Evolutionary conservation across 1,140 invertebrate species (phyloP).

Genomic region (Nomia melanderi): DNA sequence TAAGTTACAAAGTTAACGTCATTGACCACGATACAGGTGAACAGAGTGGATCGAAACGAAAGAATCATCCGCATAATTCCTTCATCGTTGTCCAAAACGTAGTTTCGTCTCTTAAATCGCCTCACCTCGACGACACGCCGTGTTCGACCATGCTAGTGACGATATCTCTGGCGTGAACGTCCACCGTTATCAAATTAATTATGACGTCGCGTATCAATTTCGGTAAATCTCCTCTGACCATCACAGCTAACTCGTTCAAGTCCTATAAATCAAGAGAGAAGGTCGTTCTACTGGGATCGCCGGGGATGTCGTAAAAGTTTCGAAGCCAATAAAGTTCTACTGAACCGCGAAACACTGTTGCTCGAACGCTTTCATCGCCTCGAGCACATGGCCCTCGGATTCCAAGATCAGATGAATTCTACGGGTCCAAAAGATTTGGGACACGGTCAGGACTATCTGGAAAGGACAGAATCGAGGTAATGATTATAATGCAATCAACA

Average conservation of each 20-base stretch:
- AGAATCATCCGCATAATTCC: not conserved
- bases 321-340: conserved; percentile 60
- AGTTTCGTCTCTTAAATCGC: not conserved
- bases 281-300: not conserved
- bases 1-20: too few species aligned
- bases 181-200: conserved; percentile 92
- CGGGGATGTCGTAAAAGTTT: too few species aligned
- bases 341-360: conserved; percentile 82
- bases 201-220: conserved; percentile 87
- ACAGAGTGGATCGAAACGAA: too few species aligned
- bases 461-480: conserved; percentile 28
- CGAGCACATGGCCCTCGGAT: conserved; percentile 67
- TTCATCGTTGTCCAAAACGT: not conserved
- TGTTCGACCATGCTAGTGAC: conserved; percentile 87
- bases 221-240: conserved; percentile 87
- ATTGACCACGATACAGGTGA: too few species aligned
- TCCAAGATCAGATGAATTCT: conserved; percentile 88
- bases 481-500: too few species aligned
- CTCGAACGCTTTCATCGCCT: conserved; percentile 86
- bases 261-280: conserved; percentile 78
- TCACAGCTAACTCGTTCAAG: conserved; percentile 88
- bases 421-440: conserved; percentile 92
- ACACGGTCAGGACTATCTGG: conserved; percentile 88
- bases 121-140: conserved; percentile 83
- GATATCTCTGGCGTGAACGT: conserved; percentile 93